A percentile compares a stretch with the other conserved stretches of the same genome.
Evolutionary conservation across 2,888 invertebrate species (phyloP).

Genomic region (Aleiodes alternator): DNA sequence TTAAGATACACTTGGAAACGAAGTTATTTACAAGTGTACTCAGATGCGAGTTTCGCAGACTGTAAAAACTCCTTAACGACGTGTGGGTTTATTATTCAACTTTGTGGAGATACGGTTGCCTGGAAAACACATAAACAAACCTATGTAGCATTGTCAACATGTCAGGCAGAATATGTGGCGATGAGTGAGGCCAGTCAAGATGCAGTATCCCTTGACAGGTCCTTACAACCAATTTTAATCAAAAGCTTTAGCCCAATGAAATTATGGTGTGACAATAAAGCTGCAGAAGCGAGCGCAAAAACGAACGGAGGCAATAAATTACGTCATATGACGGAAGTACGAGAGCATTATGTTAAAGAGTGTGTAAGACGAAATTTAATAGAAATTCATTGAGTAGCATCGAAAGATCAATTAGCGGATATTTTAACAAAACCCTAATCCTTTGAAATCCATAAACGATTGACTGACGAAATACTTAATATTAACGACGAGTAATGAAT

Average conservation of each 20-base stretch:
- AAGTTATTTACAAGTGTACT: conserved; percentile 31
- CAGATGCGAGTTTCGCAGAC: conserved; percentile 44
- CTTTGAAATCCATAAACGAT: conserved; percentile 27
- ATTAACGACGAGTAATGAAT: no score
- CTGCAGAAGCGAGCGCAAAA: conserved; percentile 44
- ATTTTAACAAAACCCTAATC: conserved; percentile 47
- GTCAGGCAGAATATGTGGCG: conserved; percentile 41
- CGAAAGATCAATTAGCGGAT: conserved; percentile 45
- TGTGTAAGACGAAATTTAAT: conserved; percentile 3
- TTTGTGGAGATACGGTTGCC: conserved; percentile 45
- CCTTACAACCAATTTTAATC: conserved; percentile 41
- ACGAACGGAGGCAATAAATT: conserved; percentile 45
- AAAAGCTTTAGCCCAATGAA: conserved; percentile 38
- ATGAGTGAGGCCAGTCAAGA: conserved; percentile 47
- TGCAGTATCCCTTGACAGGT: conserved; percentile 43
- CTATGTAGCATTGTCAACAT: conserved; percentile 42
- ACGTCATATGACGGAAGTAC: conserved; percentile 43
- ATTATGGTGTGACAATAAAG: conserved; percentile 48
- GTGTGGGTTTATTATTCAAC: conserved; percentile 43
- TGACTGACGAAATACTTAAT: conserved; percentile 4
- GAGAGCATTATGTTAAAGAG: conserved; percentile 40
- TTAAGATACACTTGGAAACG: conserved; percentile 18
- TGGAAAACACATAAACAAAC: conserved; percentile 47
- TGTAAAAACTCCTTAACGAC: conserved; percentile 43
- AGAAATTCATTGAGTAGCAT: conserved; percentile 41